These are phyloP conservation scores for Triplophysa rosa DNA, from an alignment of 2,113 vertebrate species.

Conservation along the genomic window DNA sequence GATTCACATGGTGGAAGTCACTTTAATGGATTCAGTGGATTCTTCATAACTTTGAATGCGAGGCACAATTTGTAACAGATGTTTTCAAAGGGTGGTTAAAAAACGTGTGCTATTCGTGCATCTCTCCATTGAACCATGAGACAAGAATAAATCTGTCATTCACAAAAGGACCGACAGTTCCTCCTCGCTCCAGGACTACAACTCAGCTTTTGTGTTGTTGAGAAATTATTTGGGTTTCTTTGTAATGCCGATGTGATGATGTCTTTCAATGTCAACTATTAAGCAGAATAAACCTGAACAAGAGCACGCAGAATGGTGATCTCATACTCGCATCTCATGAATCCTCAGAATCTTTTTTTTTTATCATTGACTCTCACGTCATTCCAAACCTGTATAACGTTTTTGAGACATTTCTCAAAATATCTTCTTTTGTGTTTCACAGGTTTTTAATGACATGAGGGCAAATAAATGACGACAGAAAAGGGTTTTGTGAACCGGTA, in stretches of 20 bases:
- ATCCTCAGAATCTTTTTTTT: background rate
- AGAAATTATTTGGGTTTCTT: constrained; percentile 52
- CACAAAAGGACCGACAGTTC: background rate
- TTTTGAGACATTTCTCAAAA: too few species aligned
- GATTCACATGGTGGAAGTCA: constrained; percentile 9
- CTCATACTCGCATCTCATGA: background rate
- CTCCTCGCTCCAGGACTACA: constrained; percentile 31
- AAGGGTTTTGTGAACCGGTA: too few species aligned
- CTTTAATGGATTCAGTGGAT: background rate
- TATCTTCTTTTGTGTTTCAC: too few species aligned
- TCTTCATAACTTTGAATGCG: constrained; percentile 20
- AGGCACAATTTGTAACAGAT: constrained; percentile 18
- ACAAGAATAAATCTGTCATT: background rate
- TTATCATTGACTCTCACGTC: too few species aligned
- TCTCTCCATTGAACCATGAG: background rate
- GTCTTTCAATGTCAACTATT: constrained; percentile 56
- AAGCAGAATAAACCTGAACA: constrained; percentile 59
- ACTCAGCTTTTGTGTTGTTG: constrained; percentile 53
- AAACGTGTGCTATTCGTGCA: background rate
- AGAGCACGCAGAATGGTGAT: constrained; percentile 5
- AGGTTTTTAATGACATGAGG: too few species aligned
- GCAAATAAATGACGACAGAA: too few species aligned
- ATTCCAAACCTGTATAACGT: too few species aligned
- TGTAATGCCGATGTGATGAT: constrained; percentile 59
- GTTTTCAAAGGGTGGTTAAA: constrained; percentile 25